Percentiles rank a stretch among this genome's conserved stretches.
Conservation (phyloP, 2,797 vertebrate genomes). For the Diceros bicornis region DNA sequence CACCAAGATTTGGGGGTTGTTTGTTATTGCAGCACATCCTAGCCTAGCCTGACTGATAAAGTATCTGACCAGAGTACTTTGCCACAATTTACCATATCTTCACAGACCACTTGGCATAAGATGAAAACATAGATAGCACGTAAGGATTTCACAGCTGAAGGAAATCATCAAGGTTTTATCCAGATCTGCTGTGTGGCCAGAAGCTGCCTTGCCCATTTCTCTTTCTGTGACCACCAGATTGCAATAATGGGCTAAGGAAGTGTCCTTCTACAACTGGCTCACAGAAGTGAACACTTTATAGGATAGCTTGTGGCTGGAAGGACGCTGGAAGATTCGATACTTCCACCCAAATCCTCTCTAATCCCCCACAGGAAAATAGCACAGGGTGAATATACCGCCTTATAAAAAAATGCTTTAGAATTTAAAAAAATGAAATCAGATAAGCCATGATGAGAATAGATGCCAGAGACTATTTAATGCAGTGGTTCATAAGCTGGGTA, state of each 20-base stretch:
- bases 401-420: background rate
- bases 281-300: background rate
- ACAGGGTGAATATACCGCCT: background rate
- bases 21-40: background rate
- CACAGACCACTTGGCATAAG: background rate
- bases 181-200: background rate
- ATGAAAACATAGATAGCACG: background rate
- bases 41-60: background rate
- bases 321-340: background rate
- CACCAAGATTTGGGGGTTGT: background rate
- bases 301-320: constrained; percentile 11
- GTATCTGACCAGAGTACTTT: background rate
- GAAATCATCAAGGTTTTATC: background rate
- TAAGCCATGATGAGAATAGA: background rate
- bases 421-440: background rate
- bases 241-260: background rate
- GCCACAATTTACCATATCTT: constrained; percentile 9
- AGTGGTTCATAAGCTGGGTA: background rate
- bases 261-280: background rate
- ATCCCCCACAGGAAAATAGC: background rate
- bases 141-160: constrained; percentile 30
- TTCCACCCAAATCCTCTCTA: background rate
- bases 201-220: background rate
- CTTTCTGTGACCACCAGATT: background rate
- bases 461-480: background rate